Base-by-base conservation (phyloP, 2,113 vertebrate species). In the Mus pahari region DNA sequence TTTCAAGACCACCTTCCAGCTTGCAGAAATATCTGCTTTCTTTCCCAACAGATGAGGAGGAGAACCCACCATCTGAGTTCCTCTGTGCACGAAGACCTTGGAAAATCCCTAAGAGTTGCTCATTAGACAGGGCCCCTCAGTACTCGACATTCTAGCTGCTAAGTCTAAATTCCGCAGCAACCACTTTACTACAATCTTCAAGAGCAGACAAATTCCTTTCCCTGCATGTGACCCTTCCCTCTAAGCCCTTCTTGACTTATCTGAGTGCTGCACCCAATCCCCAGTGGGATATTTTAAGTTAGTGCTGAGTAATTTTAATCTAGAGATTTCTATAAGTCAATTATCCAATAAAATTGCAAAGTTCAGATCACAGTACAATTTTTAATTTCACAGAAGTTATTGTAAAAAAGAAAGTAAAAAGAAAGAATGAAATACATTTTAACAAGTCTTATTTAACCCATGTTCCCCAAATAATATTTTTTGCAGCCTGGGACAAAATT, bases 191-290 rank as follows among this genome's bases (percentile, higher is more conserved):
- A 86, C 3, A 84, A 66, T 77, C 31, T 92, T 48, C 68, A 81
- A 78, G 60, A 96, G 24, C 16, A 45, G 5, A 81, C 17, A 75
- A 79, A 36, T 73, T 92, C 26, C 10, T 13, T 92, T 94, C 70
- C 20, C 31, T 53, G 24, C 6, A 64, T 86, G 11, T 28, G 92
- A 79, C 0, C 19, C 2, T 94, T 86, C 42, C 55, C 13, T 31
- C 14, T 58, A 94, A 94, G 20, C 7, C 17, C 81, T 3, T 39
- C 77, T 58, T 94, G 31, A 95, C 91, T 95, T 95, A 86, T 48
- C 16, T 62, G 24, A 86, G 26, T 42, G 36, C 45, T 83, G 14
- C 5, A 68, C 68, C 77, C 74, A 60, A 93, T 89, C 83, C 53
- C 58, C 45, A 62, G 20, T 39, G 33, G 22, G 36, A 19, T 50